Evolutionary conservation across 2,888 invertebrate genomes (phyloP).

Genomic region (Ochropleura plecta): DNA sequence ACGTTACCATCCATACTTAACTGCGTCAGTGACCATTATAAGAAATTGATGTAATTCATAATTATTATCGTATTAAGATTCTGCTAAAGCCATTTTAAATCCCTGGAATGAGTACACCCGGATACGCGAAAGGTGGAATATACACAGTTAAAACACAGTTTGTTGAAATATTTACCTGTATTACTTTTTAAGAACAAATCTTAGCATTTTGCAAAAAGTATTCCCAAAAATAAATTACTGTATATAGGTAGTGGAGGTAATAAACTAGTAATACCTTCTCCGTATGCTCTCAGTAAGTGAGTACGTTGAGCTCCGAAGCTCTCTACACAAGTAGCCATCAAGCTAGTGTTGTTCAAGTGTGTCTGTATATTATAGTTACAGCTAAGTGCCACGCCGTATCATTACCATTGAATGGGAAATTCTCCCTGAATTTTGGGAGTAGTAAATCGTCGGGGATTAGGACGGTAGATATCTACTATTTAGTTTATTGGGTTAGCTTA

Average conservation of each 20-base stretch:
- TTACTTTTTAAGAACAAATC: neutral
- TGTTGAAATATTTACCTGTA: neutral
- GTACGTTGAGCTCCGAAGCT: constrained; percentile 49
- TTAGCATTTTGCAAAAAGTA: neutral
- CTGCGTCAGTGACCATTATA: too few species aligned
- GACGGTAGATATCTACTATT: neutral
- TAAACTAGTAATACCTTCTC: constrained; percentile 41
- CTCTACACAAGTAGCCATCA: constrained; percentile 62
- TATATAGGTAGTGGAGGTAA: constrained; percentile 14
- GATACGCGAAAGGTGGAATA: too few species aligned
- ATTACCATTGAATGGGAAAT: constrained; percentile 44
- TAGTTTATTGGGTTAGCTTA: neutral
- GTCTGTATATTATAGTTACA: constrained; percentile 59
- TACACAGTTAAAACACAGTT: neutral
- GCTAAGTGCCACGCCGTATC: constrained; percentile 48
- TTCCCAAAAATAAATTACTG: constrained; percentile 3
- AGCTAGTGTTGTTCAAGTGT: constrained; percentile 56
- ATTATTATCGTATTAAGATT: too few species aligned
- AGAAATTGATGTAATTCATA: too few species aligned
- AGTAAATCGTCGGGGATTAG: neutral
- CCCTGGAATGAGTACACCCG: too few species aligned
- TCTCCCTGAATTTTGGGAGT: constrained; percentile 53
- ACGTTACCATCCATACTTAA: too few species aligned
- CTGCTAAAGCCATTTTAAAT: too few species aligned
- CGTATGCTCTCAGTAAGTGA: constrained; percentile 48